Percentiles rank a stretch among this genome's conserved stretches.
Conservation (phyloP, 2,888 invertebrate genomes). For the Machimus rusticus region DNA sequence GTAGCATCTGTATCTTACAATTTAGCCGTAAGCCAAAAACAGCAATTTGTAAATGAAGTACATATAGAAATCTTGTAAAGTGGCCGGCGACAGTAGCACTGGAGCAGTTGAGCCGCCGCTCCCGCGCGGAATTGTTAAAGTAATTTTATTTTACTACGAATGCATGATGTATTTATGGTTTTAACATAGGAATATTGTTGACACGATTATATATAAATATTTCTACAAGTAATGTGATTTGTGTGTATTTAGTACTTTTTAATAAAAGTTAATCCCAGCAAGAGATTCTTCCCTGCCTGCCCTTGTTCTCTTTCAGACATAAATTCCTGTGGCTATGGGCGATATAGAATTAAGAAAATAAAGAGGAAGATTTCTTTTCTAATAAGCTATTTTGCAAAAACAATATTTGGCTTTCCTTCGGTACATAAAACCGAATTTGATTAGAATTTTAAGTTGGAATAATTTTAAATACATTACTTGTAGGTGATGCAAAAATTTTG, state of each 20-base stretch:
- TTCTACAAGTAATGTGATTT: constrained; percentile 31
- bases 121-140: constrained; percentile 11
- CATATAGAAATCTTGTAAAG: not conserved
- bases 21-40: not conserved
- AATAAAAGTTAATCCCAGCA: constrained; percentile 28
- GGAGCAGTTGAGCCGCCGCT: not conserved
- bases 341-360: not conserved
- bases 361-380: not conserved
- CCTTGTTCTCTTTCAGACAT: not conserved
- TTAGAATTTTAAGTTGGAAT: no score
- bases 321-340: not conserved
- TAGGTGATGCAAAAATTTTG: no score
- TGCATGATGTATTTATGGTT: constrained; percentile 26
- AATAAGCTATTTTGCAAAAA: no score
- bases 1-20: not conserved
- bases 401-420: no score
- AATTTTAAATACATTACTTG: no score
- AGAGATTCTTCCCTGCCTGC: not conserved
- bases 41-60: not conserved
- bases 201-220: constrained; percentile 28
- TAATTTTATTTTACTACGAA: constrained; percentile 17
- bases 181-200: constrained; percentile 16
- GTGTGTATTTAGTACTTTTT: constrained; percentile 36
- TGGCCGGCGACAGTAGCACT: not conserved
- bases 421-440: no score